These are phyloP conservation scores for Andricus curvator DNA, from an alignment of 2,888 invertebrate species.

Conservation along the genomic window DNA sequence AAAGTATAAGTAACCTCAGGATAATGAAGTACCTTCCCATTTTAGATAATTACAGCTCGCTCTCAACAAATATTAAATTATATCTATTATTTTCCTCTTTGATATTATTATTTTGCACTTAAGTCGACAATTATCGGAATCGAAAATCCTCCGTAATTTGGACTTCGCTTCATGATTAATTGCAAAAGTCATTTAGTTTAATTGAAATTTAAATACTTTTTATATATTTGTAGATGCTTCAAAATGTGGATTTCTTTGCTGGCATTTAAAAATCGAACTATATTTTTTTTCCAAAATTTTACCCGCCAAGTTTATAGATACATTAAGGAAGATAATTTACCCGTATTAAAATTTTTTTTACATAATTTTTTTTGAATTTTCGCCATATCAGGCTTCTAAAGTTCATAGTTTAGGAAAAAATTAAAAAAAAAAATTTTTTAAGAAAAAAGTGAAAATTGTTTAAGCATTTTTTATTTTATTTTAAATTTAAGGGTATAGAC, in stretches of 20 bases:
- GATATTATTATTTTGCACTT: constrained; percentile 21
- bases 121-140: not conserved
- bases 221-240: not conserved
- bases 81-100: constrained; percentile 3
- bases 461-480: too few species aligned
- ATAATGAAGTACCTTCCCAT: constrained; percentile 2
- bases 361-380: too few species aligned
- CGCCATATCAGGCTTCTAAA: too few species aligned
- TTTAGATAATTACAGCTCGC: constrained; percentile 22
- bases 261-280: too few species aligned
- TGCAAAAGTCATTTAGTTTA: not conserved
- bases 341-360: too few species aligned
- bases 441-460: too few species aligned
- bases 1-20: constrained; percentile 11
- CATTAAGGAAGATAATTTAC: too few species aligned
- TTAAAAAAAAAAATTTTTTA: too few species aligned
- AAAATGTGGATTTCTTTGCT: not conserved
- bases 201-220: not conserved
- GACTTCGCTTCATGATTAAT: not conserved
- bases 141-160: not conserved
- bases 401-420: too few species aligned
- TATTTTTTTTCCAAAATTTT: too few species aligned
- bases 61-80: constrained; percentile 14
- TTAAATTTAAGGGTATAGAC: too few species aligned
- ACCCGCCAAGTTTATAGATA: too few species aligned